Evolutionary conservation across 2,888 invertebrate species (phyloP).

Genomic region (Dexiosoma caninum): DNA sequence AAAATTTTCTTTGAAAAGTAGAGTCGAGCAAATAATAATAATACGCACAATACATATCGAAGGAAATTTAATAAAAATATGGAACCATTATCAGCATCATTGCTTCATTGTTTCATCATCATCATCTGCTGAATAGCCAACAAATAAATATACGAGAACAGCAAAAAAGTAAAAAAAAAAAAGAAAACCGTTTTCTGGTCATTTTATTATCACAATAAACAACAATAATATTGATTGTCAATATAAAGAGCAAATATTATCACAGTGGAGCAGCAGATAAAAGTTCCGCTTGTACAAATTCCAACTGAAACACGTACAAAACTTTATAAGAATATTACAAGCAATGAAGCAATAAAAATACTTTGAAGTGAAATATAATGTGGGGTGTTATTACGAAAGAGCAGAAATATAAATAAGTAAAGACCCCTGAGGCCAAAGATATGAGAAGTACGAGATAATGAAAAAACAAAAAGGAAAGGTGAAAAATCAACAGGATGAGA

Average conservation of each 20-base stretch:
- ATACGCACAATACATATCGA: no score
- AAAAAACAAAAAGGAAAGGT: background rate
- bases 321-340: background rate
- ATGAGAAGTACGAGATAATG: background rate
- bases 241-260: slow-evolving; percentile 44
- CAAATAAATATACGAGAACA: background rate
- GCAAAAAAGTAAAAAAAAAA: background rate
- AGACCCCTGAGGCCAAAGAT: background rate
- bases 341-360: background rate
- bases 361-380: background rate
- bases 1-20: background rate
- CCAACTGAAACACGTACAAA: background rate
- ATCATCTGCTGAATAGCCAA: background rate
- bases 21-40: no score
- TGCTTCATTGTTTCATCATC: no score
- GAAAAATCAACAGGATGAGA: slow-evolving; percentile 5
- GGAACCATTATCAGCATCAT: background rate
- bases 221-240: background rate
- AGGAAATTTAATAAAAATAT: background rate
- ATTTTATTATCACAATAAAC: background rate
- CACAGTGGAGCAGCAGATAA: background rate
- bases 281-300: background rate
- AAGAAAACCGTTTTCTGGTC: slow-evolving; percentile 24
- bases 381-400: background rate
- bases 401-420: background rate